A percentile compares a stretch with the other conserved stretches of the same genome.
phyloP scores from a whole-genome alignment of 2,113 vertebrate genomes.

The Pionites leucogaster region DNA sequence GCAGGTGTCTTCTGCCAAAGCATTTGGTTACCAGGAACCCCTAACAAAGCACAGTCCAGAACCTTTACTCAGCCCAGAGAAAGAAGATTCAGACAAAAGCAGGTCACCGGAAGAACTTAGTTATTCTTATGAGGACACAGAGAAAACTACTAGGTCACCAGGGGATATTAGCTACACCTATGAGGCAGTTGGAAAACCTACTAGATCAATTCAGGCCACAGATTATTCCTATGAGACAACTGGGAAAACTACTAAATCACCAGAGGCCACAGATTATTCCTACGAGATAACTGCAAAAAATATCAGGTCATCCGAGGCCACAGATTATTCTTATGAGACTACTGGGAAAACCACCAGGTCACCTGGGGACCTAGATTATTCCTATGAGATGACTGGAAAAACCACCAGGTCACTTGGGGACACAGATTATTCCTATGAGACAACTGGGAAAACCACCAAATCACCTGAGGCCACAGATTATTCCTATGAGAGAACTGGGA shows the following conservation, averaged over 20 bases:
- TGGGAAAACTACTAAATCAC: conserved; percentile 45
- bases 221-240: conserved; percentile 68
- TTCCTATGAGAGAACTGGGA: conserved; percentile 29
- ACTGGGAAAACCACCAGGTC: background rate
- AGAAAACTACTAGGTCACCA: conserved; percentile 63
- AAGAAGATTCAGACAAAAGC: conserved; percentile 66
- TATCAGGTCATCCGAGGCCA: background rate
- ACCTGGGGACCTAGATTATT: conserved; percentile 16
- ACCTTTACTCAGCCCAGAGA: conserved; percentile 58
- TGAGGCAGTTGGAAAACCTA: conserved; percentile 20
- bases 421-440: conserved; percentile 59
- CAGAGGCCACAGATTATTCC: conserved; percentile 64
- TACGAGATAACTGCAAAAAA: conserved; percentile 33
- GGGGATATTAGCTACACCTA: conserved; percentile 65
- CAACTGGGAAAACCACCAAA: background rate
- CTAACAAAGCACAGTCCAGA: conserved; percentile 72
- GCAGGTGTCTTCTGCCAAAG: conserved; percentile 62
- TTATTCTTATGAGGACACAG: conserved; percentile 68
- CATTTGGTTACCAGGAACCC: conserved; percentile 69
- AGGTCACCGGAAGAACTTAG: conserved; percentile 63
- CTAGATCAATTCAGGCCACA: conserved; percentile 32
- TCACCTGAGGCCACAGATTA: conserved; percentile 58
- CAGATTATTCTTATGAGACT: conserved; percentile 59
- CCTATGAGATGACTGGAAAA: conserved; percentile 32
- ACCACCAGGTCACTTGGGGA: conserved; percentile 22